phyloP scores from a whole-genome alignment of 2,888 invertebrate genomes.

The Drosophila yooni region DNA sequence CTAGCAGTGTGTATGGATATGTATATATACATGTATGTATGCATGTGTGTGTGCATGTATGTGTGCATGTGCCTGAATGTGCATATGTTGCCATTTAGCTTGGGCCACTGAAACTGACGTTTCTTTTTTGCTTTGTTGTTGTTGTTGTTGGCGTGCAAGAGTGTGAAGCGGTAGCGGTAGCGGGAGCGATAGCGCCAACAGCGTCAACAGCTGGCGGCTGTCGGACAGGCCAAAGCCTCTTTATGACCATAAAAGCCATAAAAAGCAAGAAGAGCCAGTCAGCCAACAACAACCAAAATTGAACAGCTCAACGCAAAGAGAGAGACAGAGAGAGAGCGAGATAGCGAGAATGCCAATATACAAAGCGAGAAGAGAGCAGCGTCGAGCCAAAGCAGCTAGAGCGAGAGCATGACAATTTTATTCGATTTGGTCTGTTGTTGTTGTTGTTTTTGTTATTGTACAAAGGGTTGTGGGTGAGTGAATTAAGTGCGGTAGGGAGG shows the following conservation, averaged over 20 bases:
- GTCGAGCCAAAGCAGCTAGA: conserved; percentile 19
- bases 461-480: conserved; percentile 50
- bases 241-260: conserved; percentile 78
- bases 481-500: conserved; percentile 38
- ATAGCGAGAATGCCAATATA: conserved; percentile 24
- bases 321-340: conserved; percentile 3
- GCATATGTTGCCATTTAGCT: conserved; percentile 72
- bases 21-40: conserved; percentile 9
- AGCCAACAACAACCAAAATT: conserved; percentile 46
- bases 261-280: conserved; percentile 68
- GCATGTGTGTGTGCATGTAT: conserved; percentile 3
- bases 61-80: conserved; percentile 34
- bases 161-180: conserved; percentile 66
- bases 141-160: conserved; percentile 44
- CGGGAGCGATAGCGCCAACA: conserved; percentile 37
- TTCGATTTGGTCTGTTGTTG: conserved; percentile 50
- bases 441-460: conserved; percentile 38
- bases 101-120: conserved; percentile 54
- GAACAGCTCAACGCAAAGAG: conserved; percentile 41
- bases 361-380: conserved; percentile 37
- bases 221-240: conserved; percentile 71
- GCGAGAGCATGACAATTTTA: conserved; percentile 56
- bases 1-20: conserved; percentile 11
- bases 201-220: conserved; percentile 72
- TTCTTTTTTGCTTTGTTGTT: conserved; percentile 41